Evolutionary conservation across 2,113 vertebrate species (phyloP), one percentile per base, ranked within the genome.

Genomic region (Hepsetus odoe): DNA sequence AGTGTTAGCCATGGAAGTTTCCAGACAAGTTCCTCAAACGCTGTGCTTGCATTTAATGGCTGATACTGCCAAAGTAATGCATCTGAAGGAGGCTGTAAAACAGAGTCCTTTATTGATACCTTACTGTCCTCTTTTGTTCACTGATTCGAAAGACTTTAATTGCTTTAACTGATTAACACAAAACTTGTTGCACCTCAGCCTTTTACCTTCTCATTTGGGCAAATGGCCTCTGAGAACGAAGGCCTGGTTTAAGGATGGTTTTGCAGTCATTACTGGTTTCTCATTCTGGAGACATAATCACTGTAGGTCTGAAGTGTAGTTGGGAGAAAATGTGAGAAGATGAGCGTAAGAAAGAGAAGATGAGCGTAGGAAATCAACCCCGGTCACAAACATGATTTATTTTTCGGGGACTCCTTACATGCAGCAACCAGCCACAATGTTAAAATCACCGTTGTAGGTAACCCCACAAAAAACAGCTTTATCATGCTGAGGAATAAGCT

Each of bases 151-250:
- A 73, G 65, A 74, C 83, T 85, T 79, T 72, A 42, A 59, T 72
- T 22, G 16, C 2, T 61, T 42, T 81, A 68, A 84, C 69, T 82
- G 80, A 86, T 85, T 85, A 88, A 82, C 88, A 84, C 69, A 77
- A 78, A 71, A 85, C 65, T 80, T 79, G 74, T 68, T 51, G 7
- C 16, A 42, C 22, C 49, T 75, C 18, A 70, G 65, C 79, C 62
- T 76, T 79, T 84, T 75, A 85, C 86, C 82, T 77, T 61, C 53
- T 85, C 72, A 67, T 77, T 78, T 77, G 40, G 51, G 59, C 42
- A 32, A 40, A 33, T 5, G 49, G 74, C 32, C 61, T 72, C 68
- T 6, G 61, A 68, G 61, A 74, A 72, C 32, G 28, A 24, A 76
- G 58, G 20, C 5, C 22, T 7, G 32, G 7, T 53, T 76, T n/a